phyloP scores from a whole-genome alignment of 2,797 vertebrate species.

The Limosa lapponica region DNA sequence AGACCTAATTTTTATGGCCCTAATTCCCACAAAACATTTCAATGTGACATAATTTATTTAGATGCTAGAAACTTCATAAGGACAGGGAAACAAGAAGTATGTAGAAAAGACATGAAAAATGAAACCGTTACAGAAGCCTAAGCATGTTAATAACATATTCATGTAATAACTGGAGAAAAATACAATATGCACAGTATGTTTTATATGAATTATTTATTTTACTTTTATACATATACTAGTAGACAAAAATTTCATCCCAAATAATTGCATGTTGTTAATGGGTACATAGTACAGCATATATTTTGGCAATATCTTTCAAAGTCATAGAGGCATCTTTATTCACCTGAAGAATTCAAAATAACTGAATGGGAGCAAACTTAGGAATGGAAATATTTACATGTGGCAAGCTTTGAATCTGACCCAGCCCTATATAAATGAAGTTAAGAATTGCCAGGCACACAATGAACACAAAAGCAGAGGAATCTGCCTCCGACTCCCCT shows the following conservation, averaged over 20 bases:
- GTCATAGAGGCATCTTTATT: background rate
- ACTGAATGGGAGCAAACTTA: background rate
- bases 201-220: conserved; percentile 53
- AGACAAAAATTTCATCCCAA: background rate
- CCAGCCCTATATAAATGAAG: background rate
- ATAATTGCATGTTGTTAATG: background rate
- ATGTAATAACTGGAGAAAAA: conserved; percentile 37
- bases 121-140: conserved; percentile 4
- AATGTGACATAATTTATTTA: conserved; percentile 53
- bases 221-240: background rate
- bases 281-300: background rate
- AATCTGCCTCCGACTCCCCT: background rate
- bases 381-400: background rate
- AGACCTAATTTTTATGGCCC: conserved; percentile 31
- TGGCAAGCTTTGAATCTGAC: background rate
- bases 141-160: conserved; percentile 45
- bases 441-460: background rate
- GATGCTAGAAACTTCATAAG: conserved; percentile 20
- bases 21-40: conserved; percentile 40
- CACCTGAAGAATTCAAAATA: background rate
- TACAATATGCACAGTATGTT: conserved; percentile 28
- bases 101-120: conserved; percentile 47
- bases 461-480: background rate
- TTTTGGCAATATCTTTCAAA: background rate
- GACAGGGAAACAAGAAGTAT: background rate